A percentile compares a stretch with the other conserved stretches of the same genome.
Evolutionary conservation across 2,113 vertebrate species (phyloP).

Genomic region (Hyaena hyaena): DNA sequence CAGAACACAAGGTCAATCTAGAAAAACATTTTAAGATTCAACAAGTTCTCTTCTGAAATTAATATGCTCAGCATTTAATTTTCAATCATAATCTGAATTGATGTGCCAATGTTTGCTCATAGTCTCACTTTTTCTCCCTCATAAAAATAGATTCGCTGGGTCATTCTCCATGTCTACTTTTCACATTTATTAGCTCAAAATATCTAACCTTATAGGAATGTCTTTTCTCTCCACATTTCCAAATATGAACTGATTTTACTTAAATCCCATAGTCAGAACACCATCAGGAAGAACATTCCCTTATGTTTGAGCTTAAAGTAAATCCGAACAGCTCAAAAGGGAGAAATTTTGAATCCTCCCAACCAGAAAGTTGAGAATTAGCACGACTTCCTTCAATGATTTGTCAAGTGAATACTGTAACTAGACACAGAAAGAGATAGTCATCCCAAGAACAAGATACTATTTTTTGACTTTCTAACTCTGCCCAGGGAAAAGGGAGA

Average conservation of each 20-base stretch:
- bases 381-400: conserved; percentile 9
- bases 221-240: conserved; percentile 43
- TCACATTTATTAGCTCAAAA: conserved; percentile 47
- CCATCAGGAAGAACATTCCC: not conserved
- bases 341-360: conserved; percentile 19
- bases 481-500: conserved; percentile 43
- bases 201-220: conserved; percentile 36
- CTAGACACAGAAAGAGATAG: conserved; percentile 75
- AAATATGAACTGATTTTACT: conserved; percentile 52
- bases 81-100: conserved; percentile 56
- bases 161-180: conserved; percentile 5
- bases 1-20: conserved; percentile 54
- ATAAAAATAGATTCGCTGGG: conserved; percentile 45
- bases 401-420: conserved; percentile 60
- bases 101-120: conserved; percentile 5
- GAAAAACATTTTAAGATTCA: conserved; percentile 65
- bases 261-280: conserved; percentile 19
- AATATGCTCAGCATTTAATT: conserved; percentile 56
- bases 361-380: not conserved
- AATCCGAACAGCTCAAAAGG: conserved; percentile 53
- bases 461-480: conserved; percentile 77
- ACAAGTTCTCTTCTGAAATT: conserved; percentile 52
- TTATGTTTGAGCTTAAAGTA: conserved; percentile 47
- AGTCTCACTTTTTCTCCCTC: conserved; percentile 12
- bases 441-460: conserved; percentile 80